A percentile compares a stretch with the other conserved stretches of the same genome.
Conservation (phyloP, 2,113 vertebrate species). For the Coracopsis vasa region DNA sequence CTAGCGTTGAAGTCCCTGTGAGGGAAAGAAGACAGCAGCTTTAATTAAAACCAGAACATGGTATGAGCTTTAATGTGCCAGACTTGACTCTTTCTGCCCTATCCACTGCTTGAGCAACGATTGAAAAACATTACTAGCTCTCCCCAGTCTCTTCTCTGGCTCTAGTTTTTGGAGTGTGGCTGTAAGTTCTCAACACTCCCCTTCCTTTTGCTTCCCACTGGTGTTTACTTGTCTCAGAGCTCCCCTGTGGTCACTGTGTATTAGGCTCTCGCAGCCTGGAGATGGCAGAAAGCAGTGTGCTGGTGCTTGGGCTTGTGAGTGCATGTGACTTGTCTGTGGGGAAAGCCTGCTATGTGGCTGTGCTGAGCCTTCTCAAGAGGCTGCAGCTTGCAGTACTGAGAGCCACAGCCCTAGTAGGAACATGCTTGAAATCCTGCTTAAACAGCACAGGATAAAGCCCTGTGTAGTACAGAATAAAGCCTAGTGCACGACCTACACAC, state of each 20-base stretch:
- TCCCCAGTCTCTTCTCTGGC: neutral
- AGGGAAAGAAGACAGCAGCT: neutral
- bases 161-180: neutral
- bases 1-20: neutral
- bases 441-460: neutral
- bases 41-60: neutral
- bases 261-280: neutral
- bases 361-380: accelerated
- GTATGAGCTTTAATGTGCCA: neutral
- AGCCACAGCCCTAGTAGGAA: neutral
- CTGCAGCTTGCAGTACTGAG: neutral
- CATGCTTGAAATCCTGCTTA: neutral
- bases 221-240: neutral
- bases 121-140: neutral
- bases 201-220: neutral
- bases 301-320: neutral
- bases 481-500: neutral
- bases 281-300: neutral
- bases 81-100: neutral
- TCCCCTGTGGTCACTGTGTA: neutral
- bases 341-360: neutral
- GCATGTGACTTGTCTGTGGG: neutral
- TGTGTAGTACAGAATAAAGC: neutral
- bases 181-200: neutral
- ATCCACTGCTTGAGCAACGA: neutral